Percentiles rank a stretch among this genome's conserved stretches.
phyloP scores from a whole-genome alignment of 2,888 invertebrate species.

The Corythucha ciliata region DNA sequence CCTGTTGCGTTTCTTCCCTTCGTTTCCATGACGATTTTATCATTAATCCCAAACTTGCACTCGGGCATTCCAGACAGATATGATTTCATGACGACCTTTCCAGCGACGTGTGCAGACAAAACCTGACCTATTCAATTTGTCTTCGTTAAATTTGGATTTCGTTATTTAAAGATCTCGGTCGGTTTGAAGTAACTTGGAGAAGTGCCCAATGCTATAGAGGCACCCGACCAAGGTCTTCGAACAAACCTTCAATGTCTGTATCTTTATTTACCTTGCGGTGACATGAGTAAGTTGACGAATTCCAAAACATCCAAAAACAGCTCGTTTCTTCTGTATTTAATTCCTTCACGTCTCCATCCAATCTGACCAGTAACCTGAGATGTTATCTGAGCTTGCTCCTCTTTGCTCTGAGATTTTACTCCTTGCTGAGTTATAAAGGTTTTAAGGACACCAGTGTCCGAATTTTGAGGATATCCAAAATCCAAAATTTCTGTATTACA shows the following conservation, averaged over 20 bases:
- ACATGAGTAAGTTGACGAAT: constrained; percentile 98
- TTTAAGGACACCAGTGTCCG: constrained; percentile 97
- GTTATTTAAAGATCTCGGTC: too few relatives aligned
- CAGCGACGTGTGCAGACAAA: constrained; percentile 96
- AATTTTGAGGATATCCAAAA: constrained; percentile 99
- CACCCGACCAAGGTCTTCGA: too few relatives aligned
- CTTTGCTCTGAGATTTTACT: constrained; percentile 96
- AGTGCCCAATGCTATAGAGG: too few relatives aligned
- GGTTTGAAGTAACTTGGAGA: too few relatives aligned
- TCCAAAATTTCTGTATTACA: constrained; percentile 80
- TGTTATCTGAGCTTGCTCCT: constrained; percentile 98
- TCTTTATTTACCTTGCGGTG: constrained; percentile 80
- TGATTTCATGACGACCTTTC: constrained; percentile 99
- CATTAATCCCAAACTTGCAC: constrained; percentile 99
- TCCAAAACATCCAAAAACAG: constrained; percentile 97
- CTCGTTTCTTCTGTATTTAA: constrained; percentile 97
- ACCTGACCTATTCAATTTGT: too few relatives aligned
- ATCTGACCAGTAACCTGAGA: constrained; percentile 94
- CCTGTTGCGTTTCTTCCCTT: constrained; percentile 51
- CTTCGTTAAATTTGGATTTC: too few relatives aligned
- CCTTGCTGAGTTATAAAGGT: constrained; percentile 99
- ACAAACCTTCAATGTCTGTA: too few relatives aligned
- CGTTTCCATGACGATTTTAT: constrained; percentile 97
- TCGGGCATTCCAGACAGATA: constrained; percentile 99
- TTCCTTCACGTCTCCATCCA: constrained; percentile 98